Percentiles rank a stretch among this genome's conserved stretches.
These are phyloP conservation scores for Eulemur coronatus DNA, from an alignment of 2,797 vertebrate species.

Conservation along the genomic window DNA sequence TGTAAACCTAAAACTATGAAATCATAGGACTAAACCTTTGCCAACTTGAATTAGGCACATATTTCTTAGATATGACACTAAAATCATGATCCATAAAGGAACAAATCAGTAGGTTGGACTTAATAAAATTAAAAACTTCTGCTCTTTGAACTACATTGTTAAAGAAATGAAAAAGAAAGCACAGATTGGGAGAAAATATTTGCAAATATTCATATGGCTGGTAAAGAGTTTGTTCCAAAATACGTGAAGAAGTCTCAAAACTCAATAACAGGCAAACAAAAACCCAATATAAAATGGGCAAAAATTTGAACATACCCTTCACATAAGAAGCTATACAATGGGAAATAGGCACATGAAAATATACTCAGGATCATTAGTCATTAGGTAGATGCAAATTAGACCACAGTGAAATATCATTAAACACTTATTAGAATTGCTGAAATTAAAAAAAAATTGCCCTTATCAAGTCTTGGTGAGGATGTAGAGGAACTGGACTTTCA, in stretches of 20 bases:
- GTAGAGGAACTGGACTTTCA: neutral
- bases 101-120: neutral
- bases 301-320: neutral
- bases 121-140: neutral
- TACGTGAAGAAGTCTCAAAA: neutral
- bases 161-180: neutral
- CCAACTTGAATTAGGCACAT: neutral
- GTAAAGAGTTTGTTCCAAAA: neutral
- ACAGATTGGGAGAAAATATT: neutral
- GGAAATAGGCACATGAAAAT: neutral
- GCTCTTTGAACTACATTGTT: neutral
- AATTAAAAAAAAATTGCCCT: neutral
- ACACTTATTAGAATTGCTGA: neutral
- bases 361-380: neutral
- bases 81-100: neutral
- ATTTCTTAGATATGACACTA: neutral
- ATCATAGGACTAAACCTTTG: neutral
- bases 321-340: neutral
- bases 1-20: neutral
- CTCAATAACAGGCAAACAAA: neutral
- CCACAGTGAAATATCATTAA: neutral
- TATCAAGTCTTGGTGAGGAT: neutral
- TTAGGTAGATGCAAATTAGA: neutral
- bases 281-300: neutral
- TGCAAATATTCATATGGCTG: neutral